A percentile compares a stretch with the other conserved stretches of the same genome.
Evolutionary conservation across 1,140 invertebrate species (phyloP).

Genomic region (Triops longicaudatus): DNA sequence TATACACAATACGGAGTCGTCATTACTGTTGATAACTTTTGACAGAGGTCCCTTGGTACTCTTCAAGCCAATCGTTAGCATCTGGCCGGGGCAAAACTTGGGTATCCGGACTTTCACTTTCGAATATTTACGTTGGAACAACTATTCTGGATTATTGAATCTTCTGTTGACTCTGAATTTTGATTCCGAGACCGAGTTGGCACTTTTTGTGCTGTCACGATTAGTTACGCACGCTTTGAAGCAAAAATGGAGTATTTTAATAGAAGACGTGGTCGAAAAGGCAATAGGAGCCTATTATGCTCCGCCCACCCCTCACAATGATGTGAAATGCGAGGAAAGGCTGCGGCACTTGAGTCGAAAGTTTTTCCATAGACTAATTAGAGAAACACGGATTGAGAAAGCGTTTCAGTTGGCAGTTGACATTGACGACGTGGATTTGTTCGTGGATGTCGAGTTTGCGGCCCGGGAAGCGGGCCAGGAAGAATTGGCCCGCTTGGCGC

Average conservation of each 20-base stretch:
- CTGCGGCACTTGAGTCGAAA: background rate
- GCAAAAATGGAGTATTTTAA: background rate
- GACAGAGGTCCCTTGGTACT: background rate
- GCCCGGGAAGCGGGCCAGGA: background rate
- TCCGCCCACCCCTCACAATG: background rate
- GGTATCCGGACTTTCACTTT: background rate
- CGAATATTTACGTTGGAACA: background rate
- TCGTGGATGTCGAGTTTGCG: slow-evolving; percentile 1
- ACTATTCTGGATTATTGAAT: background rate
- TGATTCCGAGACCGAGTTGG: background rate
- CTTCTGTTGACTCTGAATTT: background rate
- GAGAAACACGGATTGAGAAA: background rate
- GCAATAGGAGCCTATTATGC: background rate
- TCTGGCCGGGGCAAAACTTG: background rate
- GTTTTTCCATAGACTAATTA: background rate
- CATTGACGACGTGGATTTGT: background rate
- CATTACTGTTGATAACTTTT: background rate
- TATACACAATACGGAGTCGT: background rate
- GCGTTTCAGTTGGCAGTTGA: background rate
- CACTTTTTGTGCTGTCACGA: background rate
- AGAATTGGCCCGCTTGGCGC: background rate
- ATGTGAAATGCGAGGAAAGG: background rate
- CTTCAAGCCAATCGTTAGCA: background rate
- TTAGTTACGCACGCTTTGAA: background rate
- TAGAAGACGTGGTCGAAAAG: background rate